phyloP scores from a whole-genome alignment of 1,140 invertebrate genomes.

The Oedothorax gibbosus region DNA sequence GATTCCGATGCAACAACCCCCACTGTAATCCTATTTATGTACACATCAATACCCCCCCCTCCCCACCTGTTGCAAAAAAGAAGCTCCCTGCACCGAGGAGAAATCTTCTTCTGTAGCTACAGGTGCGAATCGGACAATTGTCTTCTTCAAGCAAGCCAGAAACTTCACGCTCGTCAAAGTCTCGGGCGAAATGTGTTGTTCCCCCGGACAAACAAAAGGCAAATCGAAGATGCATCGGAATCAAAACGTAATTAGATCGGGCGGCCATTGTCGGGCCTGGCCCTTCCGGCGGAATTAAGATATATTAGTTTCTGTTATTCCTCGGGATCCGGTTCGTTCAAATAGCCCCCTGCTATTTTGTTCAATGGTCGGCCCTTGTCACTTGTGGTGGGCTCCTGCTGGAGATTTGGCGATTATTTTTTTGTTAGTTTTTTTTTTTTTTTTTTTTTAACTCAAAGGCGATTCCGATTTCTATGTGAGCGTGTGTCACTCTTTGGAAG shows the following conservation, averaged over 20 bases:
- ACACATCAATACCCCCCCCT: slow-evolving; percentile 11
- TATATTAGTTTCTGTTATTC: slow-evolving; percentile 55
- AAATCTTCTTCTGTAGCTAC: background rate
- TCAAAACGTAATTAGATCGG: slow-evolving; percentile 59
- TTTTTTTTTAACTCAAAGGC: background rate
- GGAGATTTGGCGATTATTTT: background rate
- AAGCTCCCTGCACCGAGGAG: no score
- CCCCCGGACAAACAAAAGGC: background rate
- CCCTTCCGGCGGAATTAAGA: slow-evolving; percentile 50
- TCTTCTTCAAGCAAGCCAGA: slow-evolving; percentile 1
- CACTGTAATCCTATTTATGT: slow-evolving; percentile 12
- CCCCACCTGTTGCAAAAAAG: slow-evolving; percentile 2
- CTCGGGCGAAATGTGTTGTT: slow-evolving; percentile 1
- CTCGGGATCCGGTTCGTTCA: slow-evolving; percentile 48
- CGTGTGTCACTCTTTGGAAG: no score
- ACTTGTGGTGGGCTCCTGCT: slow-evolving; percentile 6
- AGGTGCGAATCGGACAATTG: slow-evolving; percentile 44
- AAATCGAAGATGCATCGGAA: slow-evolving; percentile 48
- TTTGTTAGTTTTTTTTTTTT: background rate
- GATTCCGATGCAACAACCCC: background rate
- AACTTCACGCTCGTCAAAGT: slow-evolving; percentile 55
- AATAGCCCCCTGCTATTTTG: slow-evolving; percentile 60
- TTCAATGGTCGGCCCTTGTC: background rate
- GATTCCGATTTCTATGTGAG: no score
- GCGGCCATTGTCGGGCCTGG: slow-evolving; percentile 5